Base-by-base conservation (phyloP, 2,888 invertebrate species). In the Caenorhabditis virilis region DNA sequence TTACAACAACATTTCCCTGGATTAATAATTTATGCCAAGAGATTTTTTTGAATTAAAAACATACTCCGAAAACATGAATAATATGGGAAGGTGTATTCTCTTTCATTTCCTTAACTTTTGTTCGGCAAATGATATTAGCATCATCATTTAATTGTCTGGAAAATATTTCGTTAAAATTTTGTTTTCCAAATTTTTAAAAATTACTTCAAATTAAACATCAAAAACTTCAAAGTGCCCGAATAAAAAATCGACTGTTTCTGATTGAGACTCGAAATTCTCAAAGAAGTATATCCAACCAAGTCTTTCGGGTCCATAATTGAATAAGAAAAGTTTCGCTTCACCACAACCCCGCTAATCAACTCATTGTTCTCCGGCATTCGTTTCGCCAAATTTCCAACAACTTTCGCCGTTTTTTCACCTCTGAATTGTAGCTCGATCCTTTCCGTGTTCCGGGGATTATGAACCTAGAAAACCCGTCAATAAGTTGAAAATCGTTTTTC, bases 381-480 rank as follows among this genome's bases (percentile, higher is more conserved):
- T 78, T 91, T 88, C 0, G 97, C 97, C 65, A 98, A 85, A 1
- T 89, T 88, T 0, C 98, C 98, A 89, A 98, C 95, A 46, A 90
- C 94, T 88, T 98, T 98, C 2, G 97, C 97, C 2, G 93, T 95
- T 86, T 95, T 97, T 84, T 98, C 97, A 23, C 97, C 98, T 39
- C 94, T 87, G 86, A 99, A 98, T 80, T 93, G 91, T 55, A 98
- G 88, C 76, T 92, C 89, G 0, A 99, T 92, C 0, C 90, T 89
- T 66, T 93, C 92, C 4, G 95, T 95, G 85, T 98, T 99, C 26
- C 92, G 87, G 1, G 98, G 98, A 86, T 95, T 98, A 86, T 97
- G 92, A 33, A 98, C 89, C 78, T 90, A 89, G 80, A 95, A 46
- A 26, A 4, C 3, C 16, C n/a, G n/a, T n/a, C n/a, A n/a, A n/a